Conservation (phyloP, 2,113 vertebrate species). For the Entelurus aequoreus region DNA sequence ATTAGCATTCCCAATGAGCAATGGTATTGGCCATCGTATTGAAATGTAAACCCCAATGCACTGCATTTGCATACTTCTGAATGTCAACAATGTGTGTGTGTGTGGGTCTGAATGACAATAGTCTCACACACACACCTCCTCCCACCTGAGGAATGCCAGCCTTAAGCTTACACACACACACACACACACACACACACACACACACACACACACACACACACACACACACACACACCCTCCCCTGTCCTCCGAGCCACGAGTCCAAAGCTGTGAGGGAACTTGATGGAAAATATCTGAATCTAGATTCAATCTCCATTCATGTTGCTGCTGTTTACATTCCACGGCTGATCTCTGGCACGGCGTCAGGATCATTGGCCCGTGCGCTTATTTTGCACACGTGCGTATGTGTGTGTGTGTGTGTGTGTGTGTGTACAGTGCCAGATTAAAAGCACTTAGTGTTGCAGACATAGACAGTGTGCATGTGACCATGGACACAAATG, state of each 20-base stretch:
- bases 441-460: constrained; percentile 3
- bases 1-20: constrained; percentile 51
- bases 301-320: constrained; percentile 25
- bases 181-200: too few relatives aligned
- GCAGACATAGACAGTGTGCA: constrained; percentile 14
- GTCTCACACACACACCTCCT: constrained; percentile 14
- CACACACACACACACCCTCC: too few relatives aligned
- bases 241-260: neutral
- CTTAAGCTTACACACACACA: neutral
- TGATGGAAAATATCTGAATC: constrained; percentile 30
- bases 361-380: constrained; percentile 18
- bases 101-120: constrained; percentile 63
- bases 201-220: too few relatives aligned
- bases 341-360: constrained; percentile 11
- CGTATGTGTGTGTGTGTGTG: neutral
- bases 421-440: neutral
- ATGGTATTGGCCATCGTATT: constrained; percentile 58
- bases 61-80: constrained; percentile 59
- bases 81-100: constrained; percentile 45
- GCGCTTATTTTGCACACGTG: constrained; percentile 13
- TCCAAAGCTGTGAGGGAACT: constrained; percentile 14
- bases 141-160: constrained; percentile 41
- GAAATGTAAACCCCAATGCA: constrained; percentile 65
- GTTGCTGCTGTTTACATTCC: constrained; percentile 39
- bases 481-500: constrained; percentile 39